phyloP scores from a whole-genome alignment of 2,113 vertebrate species.

The Sturnira hondurensis region DNA sequence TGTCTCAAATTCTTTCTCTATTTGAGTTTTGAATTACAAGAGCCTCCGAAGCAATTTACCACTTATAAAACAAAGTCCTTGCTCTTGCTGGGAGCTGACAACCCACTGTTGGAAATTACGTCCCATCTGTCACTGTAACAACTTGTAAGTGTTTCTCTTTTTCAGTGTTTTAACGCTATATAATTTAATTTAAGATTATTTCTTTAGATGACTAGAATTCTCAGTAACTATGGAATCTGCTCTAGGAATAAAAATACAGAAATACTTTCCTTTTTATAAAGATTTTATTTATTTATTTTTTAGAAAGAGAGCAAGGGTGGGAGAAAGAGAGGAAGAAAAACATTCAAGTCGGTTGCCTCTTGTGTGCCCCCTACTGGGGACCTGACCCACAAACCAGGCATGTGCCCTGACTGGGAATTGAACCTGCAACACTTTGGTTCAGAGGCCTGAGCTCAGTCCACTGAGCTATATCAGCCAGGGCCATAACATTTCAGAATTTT shows the following conservation, averaged over 20 bases:
- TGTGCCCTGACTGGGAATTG: too few relatives aligned
- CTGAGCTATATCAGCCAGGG: too few relatives aligned
- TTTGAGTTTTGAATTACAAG: conserved; percentile 30
- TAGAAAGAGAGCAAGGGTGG: too few relatives aligned
- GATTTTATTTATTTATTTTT: too few relatives aligned
- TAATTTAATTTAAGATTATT: conserved; percentile 43
- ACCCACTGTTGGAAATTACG: conserved; percentile 23
- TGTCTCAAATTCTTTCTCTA: not conserved
- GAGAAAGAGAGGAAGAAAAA: too few relatives aligned
- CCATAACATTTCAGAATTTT: not conserved
- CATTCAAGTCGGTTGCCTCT: too few relatives aligned
- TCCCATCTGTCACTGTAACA: conserved; percentile 53
- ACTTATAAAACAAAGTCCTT: conserved; percentile 10
- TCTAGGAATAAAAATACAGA: not conserved
- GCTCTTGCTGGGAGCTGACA: not conserved
- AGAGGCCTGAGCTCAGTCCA: too few relatives aligned
- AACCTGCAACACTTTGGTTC: too few relatives aligned
- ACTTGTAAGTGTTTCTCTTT: conserved; percentile 6
- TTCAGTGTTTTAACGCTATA: not conserved
- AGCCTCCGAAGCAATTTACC: not conserved
- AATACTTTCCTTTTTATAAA: not conserved
- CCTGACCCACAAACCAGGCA: too few relatives aligned
- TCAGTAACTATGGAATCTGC: not conserved
- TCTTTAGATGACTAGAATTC: not conserved
- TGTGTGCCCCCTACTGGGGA: too few relatives aligned